phyloP scores from a whole-genome alignment of 2,888 invertebrate species.

The Caenorhabditis wallacei region DNA sequence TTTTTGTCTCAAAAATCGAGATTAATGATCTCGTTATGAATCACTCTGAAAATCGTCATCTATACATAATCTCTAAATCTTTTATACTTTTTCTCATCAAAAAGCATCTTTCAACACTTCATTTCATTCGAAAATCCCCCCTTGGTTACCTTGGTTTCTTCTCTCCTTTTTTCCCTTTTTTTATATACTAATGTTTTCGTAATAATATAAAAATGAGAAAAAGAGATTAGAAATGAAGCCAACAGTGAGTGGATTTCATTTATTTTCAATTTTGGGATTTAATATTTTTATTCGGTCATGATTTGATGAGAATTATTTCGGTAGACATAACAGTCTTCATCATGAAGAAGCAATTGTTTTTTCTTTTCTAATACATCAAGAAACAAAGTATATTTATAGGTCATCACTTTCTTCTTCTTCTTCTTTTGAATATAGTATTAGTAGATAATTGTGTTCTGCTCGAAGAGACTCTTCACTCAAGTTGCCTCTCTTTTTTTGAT shows the following conservation, averaged over 20 bases:
- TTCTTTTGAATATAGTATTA: background rate
- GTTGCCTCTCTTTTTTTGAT: slow-evolving; percentile 5
- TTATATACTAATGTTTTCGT: background rate
- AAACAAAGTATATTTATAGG: background rate
- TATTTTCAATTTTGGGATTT: background rate
- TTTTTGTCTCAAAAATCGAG: background rate
- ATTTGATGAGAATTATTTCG: too few species aligned
- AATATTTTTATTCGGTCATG: too few species aligned
- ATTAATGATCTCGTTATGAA: slow-evolving; percentile 9
- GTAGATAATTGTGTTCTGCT: background rate
- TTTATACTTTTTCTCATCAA: slow-evolving; percentile 15
- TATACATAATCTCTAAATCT: slow-evolving; percentile 23
- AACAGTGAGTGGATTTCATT: background rate
- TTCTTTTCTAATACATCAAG: too few species aligned
- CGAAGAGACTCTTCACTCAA: slow-evolving; percentile 46
- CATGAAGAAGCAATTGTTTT: too few species aligned
- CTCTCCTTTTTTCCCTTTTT: background rate
- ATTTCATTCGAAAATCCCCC: background rate
- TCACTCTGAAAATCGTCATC: slow-evolving; percentile 20
- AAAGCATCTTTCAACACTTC: slow-evolving; percentile 4
- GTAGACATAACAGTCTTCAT: too few species aligned
- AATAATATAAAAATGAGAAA: background rate
- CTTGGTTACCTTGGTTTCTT: slow-evolving; percentile 1
- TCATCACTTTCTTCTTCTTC: background rate
- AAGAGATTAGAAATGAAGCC: background rate